Percentiles rank a stretch among this genome's conserved stretches.
These are phyloP conservation scores for Gymnarchus niloticus DNA, from an alignment of 2,113 vertebrate species.

Conservation along the genomic window DNA sequence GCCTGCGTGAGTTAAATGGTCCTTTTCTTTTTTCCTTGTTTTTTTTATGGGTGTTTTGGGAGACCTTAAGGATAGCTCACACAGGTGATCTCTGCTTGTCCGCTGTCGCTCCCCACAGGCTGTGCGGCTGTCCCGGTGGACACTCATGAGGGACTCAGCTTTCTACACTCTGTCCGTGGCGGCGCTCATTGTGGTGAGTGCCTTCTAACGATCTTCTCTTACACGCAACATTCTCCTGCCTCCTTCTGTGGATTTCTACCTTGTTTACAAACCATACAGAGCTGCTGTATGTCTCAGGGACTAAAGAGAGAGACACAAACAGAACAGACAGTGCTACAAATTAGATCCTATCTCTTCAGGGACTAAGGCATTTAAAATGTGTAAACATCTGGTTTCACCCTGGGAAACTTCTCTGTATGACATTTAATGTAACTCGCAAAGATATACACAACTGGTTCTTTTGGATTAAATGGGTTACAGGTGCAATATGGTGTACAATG, in stretches of 20 bases:
- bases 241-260: neutral
- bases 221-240: neutral
- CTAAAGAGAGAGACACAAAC: no score
- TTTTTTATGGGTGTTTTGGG: no score
- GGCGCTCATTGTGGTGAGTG: conserved; percentile 84
- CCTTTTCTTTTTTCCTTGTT: neutral
- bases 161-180: conserved; percentile 83
- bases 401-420: neutral
- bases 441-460: neutral
- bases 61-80: no score
- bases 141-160: conserved; percentile 78
- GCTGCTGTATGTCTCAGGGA: neutral
- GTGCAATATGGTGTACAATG: neutral
- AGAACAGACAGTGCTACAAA: no score
- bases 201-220: neutral
- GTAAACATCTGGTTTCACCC: neutral
- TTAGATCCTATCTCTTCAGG: neutral
- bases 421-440: neutral
- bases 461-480: neutral
- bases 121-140: conserved; percentile 81
- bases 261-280: neutral
- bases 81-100: neutral
- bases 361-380: neutral
- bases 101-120: conserved; percentile 58
- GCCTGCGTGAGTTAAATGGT: no score